Base-by-base conservation (phyloP, 2,888 invertebrate species). In the Drosophila acutilabella region DNA sequence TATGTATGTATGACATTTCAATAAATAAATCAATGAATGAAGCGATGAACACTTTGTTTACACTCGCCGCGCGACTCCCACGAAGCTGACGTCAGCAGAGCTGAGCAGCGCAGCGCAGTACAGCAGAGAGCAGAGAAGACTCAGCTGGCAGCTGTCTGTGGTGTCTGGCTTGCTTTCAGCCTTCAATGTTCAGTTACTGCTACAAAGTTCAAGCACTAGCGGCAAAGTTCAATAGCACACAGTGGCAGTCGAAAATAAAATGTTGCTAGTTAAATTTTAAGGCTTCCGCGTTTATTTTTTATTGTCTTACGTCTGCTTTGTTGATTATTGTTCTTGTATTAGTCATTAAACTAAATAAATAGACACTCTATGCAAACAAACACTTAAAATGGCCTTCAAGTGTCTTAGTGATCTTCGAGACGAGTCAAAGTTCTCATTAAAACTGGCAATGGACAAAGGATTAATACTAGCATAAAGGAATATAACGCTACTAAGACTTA, bases 171-270 rank as follows among this genome's bases (percentile, higher is more conserved):
- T 45, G 23, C n/a, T 23, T 36, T 36, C 8, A 36, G n/a, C n/a
- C 26, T 48, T 56, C 61, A 67, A 47, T 75, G 64, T 71, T 74
- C 71, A 40, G 33, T 57, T 47, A 20, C n/a, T 54, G 26, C 50
- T 51, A 40, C 72, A 73, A 73, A 80, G 82, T 80, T 80, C 79
- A 80, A 80, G 70, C 54, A 33, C 47, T 64, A 68, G 59, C 53
- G 74, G 64, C 72, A 81, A 78, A 83, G 80, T 83, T 81, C 81
- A 83, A 78, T 83, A 83, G 67, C 81, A 83, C 74, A 83, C 68
- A 68, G 58, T 70, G 64, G 61, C 48, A 53, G 60, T 74, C 59
- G 42, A 58, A 67, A 80, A 59, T 33, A 64, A 50, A 64, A 64
- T 57, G 36, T 47, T 40, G 18, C 38, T 60, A 57, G 69, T 62